These are phyloP conservation scores for Hydriomena furcata DNA, from an alignment of 2,888 invertebrate species.

Conservation along the genomic window DNA sequence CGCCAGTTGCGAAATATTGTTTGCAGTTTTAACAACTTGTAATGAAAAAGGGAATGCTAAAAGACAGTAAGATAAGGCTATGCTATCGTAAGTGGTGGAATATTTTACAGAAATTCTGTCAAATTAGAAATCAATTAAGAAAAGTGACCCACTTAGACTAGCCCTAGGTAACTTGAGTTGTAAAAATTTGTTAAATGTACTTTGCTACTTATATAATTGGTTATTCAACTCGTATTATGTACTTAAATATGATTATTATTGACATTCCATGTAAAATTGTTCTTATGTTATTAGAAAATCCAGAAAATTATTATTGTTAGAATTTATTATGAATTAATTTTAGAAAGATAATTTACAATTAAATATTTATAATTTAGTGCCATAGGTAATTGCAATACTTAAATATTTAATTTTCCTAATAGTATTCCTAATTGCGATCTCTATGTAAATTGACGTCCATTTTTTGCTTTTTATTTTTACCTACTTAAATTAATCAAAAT, in stretches of 20 bases:
- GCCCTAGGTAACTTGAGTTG: conserved; percentile 41
- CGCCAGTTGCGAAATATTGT: conserved; percentile 3
- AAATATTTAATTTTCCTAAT: conserved; percentile 39
- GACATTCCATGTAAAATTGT: conserved; percentile 51
- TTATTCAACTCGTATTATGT: conserved; percentile 26
- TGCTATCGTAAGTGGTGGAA: conserved; percentile 3
- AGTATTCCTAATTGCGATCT: conserved; percentile 50
- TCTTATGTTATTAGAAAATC: conserved; percentile 27
- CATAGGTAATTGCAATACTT: conserved; percentile 59
- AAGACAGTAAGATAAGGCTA: conserved; percentile 9
- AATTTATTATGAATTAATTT: conserved; percentile 42
- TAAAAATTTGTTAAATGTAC: conserved; percentile 40
- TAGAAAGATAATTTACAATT: conserved; percentile 36
- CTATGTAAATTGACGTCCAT: conserved; percentile 52
- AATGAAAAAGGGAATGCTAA: not conserved
- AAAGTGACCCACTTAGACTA: conserved; percentile 9
- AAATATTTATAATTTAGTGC: conserved; percentile 61
- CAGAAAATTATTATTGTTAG: conserved; percentile 35
- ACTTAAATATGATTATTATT: conserved; percentile 45
- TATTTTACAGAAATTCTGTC: conserved; percentile 1
- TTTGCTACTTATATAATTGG: conserved; percentile 42
- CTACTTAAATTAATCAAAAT: conserved; percentile 1
- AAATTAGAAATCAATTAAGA: not conserved
- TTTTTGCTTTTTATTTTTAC: conserved; percentile 25
- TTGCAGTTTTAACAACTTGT: conserved; percentile 5